These are phyloP conservation scores for Procambarus virginalis DNA, from an alignment of 1,140 invertebrate species.

Conservation along the genomic window DNA sequence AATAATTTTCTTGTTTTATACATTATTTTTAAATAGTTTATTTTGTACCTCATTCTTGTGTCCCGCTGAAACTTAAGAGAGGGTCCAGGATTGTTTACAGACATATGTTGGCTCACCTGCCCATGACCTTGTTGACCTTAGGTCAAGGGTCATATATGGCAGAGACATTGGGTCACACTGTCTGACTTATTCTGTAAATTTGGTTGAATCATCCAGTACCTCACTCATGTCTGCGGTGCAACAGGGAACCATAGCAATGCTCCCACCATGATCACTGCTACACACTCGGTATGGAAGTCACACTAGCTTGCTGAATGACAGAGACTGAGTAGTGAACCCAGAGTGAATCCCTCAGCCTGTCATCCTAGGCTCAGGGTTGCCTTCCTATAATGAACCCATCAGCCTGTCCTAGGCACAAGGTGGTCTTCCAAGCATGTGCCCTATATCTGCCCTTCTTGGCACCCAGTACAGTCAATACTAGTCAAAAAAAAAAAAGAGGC, in stretches of 20 bases:
- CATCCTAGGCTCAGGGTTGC: no score
- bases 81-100: neutral
- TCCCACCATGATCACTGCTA: no score
- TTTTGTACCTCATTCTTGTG: conserved; percentile 9
- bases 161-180: neutral
- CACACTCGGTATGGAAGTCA: no score
- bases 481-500: neutral
- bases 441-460: neutral
- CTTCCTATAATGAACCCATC: no score
- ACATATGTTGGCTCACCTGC: neutral
- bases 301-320: no score
- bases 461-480: neutral
- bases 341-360: no score
- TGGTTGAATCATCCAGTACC: neutral
- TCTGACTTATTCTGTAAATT: neutral
- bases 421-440: no score
- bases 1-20: neutral
- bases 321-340: no score
- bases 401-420: no score
- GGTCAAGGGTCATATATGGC: neutral
- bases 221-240: neutral
- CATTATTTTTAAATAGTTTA: conserved; percentile 1
- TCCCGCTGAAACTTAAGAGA: neutral
- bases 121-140: neutral
- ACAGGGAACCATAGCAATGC: neutral